A percentile compares a stretch with the other conserved stretches of the same genome.
phyloP scores from a whole-genome alignment of 1,140 invertebrate genomes.

The Aphis gossypii region DNA sequence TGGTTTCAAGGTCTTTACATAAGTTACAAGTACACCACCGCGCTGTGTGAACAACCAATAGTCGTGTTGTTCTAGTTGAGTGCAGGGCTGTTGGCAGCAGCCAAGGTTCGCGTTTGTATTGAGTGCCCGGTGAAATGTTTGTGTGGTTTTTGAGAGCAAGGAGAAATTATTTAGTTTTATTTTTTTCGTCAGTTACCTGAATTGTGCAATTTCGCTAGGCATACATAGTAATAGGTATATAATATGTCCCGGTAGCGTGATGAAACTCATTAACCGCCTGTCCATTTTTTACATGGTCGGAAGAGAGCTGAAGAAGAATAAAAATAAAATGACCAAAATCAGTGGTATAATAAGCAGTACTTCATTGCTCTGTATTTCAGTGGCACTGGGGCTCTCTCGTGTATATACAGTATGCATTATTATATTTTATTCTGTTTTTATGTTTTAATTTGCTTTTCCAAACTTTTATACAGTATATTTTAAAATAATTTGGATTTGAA shows the following conservation, averaged over 20 bases:
- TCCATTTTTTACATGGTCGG: background rate
- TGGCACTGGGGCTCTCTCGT: background rate
- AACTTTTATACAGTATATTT: background rate
- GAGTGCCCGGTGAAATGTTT: constrained; percentile 50
- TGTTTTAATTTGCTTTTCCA: background rate
- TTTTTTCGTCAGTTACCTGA: constrained; percentile 12
- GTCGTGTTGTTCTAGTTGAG: constrained; percentile 55
- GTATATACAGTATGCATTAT: background rate
- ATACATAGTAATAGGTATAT: background rate
- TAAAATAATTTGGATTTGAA: background rate
- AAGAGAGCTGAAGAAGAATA: constrained; percentile 3
- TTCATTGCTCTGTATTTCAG: background rate
- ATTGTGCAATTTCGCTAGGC: constrained; percentile 21
- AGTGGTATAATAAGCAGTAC: background rate
- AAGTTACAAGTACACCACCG: background rate
- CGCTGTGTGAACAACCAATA: constrained; percentile 25
- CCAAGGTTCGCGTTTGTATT: constrained; percentile 24
- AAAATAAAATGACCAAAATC: constrained; percentile 13
- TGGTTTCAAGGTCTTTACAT: constrained; percentile 41
- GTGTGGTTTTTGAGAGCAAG: constrained; percentile 56
- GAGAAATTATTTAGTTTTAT: constrained; percentile 56
- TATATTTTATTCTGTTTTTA: background rate
- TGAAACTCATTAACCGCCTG: constrained; percentile 14
- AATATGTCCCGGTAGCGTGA: background rate
- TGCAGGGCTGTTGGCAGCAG: constrained; percentile 39